Evolutionary conservation across 2,888 invertebrate species (phyloP).

Genomic region (Caenorhabditis zanzibari): DNA sequence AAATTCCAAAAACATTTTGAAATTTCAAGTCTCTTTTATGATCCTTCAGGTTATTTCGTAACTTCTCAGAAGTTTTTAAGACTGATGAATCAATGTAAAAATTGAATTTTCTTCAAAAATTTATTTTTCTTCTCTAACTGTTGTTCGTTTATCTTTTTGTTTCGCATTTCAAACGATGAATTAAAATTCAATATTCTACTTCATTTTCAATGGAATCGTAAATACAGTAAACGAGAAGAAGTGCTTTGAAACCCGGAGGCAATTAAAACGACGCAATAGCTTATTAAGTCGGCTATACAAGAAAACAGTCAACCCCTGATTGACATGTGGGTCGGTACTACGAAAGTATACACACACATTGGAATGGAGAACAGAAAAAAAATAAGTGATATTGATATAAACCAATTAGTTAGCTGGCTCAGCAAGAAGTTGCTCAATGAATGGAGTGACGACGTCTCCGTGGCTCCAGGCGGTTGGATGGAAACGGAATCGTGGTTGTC

Average conservation of each 20-base stretch:
- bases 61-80: too few relatives aligned
- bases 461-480: constrained; percentile 83
- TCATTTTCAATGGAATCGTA: constrained; percentile 39
- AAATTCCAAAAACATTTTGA: too few relatives aligned
- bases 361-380: constrained; percentile 37
- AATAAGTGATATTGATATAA: neutral
- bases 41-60: too few relatives aligned
- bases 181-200: constrained; percentile 28
- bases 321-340: constrained; percentile 61
- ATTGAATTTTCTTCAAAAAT: too few relatives aligned
- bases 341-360: constrained; percentile 59
- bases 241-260: constrained; percentile 56
- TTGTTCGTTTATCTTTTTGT: too few relatives aligned
- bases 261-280: constrained; percentile 63
- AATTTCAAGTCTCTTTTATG: too few relatives aligned
- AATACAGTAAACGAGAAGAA: constrained; percentile 37
- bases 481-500: constrained; percentile 83
- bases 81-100: too few relatives aligned
- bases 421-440: constrained; percentile 77
- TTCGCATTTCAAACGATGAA: too few relatives aligned
- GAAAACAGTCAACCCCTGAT: constrained; percentile 57
- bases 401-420: constrained; percentile 66
- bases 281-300: constrained; percentile 55
- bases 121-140: too few relatives aligned
- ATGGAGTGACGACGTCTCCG: constrained; percentile 81